Percentiles rank a stretch among this genome's conserved stretches.
Conservation (phyloP, 2,888 invertebrate genomes). For the Drosophila mulleri region DNA sequence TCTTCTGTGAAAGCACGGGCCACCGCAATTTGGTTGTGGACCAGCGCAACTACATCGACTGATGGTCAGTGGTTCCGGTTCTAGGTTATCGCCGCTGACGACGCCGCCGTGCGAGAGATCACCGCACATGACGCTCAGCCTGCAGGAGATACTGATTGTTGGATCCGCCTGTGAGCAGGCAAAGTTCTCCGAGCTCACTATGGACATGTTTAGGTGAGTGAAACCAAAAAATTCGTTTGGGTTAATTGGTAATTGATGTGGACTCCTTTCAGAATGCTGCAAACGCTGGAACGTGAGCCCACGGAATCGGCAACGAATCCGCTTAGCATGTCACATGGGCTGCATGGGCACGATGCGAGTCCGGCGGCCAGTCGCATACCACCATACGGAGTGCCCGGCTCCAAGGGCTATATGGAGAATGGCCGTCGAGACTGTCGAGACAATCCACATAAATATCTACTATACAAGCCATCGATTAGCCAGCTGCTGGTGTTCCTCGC, state of each 20-base stretch:
- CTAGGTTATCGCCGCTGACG: conserved; percentile 92
- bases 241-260: not conserved
- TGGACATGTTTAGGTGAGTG: conserved; percentile 95
- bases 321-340: conserved; percentile 85
- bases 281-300: conserved; percentile 96
- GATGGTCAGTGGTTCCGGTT: conserved; percentile 85
- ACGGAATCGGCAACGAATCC: conserved; percentile 92
- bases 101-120: conserved; percentile 95
- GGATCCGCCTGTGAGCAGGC: conserved; percentile 97
- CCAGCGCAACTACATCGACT: conserved; percentile 85
- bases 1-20: conserved; percentile 86
- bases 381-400: conserved; percentile 86
- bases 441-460: conserved; percentile 98
- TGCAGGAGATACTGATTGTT: conserved; percentile 97
- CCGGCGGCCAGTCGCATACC: conserved; percentile 85
- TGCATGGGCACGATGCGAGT: conserved; percentile 86
- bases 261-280: conserved; percentile 90
- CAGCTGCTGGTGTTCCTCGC: conserved; percentile 97
- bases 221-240: not conserved
- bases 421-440: conserved; percentile 89
- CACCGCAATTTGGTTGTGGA: conserved; percentile 83
- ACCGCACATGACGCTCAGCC: conserved; percentile 92
- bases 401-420: conserved; percentile 89
- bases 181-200: conserved; percentile 97
- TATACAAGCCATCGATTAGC: conserved; percentile 97